phyloP scores from a whole-genome alignment of 1,140 invertebrate genomes.

The Trichoplusia ni region DNA sequence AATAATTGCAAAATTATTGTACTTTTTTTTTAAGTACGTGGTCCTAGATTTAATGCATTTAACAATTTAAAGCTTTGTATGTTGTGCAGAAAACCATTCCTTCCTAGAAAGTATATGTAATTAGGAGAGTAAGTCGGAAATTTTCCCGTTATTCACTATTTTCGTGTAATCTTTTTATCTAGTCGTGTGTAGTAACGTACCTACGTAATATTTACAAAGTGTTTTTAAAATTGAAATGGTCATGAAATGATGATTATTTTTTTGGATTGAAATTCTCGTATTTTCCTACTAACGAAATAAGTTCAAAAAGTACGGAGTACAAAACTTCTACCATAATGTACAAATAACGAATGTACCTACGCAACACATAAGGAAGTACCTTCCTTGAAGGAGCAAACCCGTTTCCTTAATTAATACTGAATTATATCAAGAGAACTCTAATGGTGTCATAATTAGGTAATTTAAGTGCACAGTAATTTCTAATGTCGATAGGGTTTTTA shows the following conservation, averaged over 20 bases:
- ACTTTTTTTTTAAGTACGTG: conserved; percentile 10
- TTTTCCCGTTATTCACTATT: conserved; percentile 19
- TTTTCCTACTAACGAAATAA: background rate
- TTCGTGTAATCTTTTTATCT: conserved; percentile 34
- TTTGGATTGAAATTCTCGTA: conserved; percentile 6
- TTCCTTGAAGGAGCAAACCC: background rate
- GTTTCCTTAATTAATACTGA: background rate
- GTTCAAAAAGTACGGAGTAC: conserved; percentile 5
- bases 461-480: conserved; percentile 5
- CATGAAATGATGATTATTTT: conserved; percentile 16
- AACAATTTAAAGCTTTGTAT: conserved; percentile 22
- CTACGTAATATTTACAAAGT: conserved; percentile 5
- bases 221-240: conserved; percentile 10
- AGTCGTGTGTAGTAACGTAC: conserved; percentile 39
- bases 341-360: background rate
- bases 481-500: conserved; percentile 19
- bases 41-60: conserved; percentile 29
- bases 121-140: conserved; percentile 8
- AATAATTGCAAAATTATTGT: background rate
- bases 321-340: conserved; percentile 4
- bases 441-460: conserved; percentile 23
- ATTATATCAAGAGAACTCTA: background rate
- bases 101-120: conserved; percentile 11
- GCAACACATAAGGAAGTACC: background rate
- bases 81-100: conserved; percentile 28